Conservation (phyloP, 2,113 vertebrate species). For the Tetraodon nigroviridis region DNA sequence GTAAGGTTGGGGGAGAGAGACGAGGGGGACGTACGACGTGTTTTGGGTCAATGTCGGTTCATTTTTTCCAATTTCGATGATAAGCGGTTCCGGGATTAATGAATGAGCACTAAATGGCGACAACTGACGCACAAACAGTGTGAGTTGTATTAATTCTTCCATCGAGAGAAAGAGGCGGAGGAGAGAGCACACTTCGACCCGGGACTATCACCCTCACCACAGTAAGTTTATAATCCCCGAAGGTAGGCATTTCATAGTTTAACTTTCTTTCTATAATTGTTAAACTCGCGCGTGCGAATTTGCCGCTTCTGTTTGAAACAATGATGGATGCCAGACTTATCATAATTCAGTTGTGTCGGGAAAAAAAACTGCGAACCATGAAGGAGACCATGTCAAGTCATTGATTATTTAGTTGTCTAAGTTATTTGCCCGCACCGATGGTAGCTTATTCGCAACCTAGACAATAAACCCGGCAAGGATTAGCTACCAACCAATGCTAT, state of each 20-base stretch:
- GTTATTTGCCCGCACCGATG: slow-evolving; percentile 50
- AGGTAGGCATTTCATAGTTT: slow-evolving; percentile 29
- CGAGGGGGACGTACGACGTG: slow-evolving; percentile 68
- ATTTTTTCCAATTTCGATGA: slow-evolving; percentile 32
- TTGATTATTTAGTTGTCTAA: slow-evolving; percentile 39
- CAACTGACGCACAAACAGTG: slow-evolving; percentile 27
- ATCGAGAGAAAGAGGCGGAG: slow-evolving; percentile 16
- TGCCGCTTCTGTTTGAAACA: slow-evolving; percentile 11
- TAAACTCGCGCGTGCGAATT: slow-evolving; percentile 13
- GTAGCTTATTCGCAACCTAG: slow-evolving; percentile 5
- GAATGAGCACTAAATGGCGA: slow-evolving; percentile 32
- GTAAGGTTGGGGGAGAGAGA: slow-evolving; percentile 74
- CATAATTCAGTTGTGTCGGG: slow-evolving; percentile 17
- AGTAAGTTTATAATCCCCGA: slow-evolving; percentile 62
- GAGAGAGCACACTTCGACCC: slow-evolving; percentile 52
- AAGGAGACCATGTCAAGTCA: slow-evolving; percentile 19
- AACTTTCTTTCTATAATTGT: slow-evolving; percentile 43
- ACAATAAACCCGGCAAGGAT: slow-evolving; percentile 2
- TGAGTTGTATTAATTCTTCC: slow-evolving; percentile 33
- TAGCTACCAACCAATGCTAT: slow-evolving; percentile 23
- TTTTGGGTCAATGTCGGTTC: slow-evolving; percentile 56
- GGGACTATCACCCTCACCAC: slow-evolving; percentile 53
- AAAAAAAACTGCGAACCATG: slow-evolving; percentile 25
- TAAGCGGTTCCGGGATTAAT: slow-evolving; percentile 26
- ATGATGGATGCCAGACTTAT: slow-evolving; percentile 27